Base-by-base conservation (phyloP, 1,140 invertebrate genomes). In the Chelonus insularis region DNA sequence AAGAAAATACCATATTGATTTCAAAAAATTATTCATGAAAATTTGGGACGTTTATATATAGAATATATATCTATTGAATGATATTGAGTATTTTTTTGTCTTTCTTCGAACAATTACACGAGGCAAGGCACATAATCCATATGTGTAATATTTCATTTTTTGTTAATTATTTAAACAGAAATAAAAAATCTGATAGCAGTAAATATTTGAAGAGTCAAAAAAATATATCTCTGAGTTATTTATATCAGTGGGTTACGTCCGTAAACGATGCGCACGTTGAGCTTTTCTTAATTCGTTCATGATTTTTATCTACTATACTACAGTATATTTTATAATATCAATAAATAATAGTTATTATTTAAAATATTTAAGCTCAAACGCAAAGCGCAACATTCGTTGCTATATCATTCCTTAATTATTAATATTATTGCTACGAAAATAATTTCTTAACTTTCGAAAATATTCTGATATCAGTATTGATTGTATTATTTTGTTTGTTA, bases 101-200 rank as follows among this genome's bases (percentile, higher is more conserved):
- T 23, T 20, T 34, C 8, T 54, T 43, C 23, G 6, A 50, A 39
- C n/a, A 45, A 34, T 56, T 34, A 52, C 45, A 50, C 60, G 52
- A 57, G 43, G 52, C 60, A 62, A 62, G 60, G 60, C 60, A 63
- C 61, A 43, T 54, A 60, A 43, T 20, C n/a, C n/a, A n/a, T 50
- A 57, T 41, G 61, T 62, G 51, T 54, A 1, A 21, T 37, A 39
- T 55, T 39, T 55, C 11, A 41, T 41, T 23, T 47, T 43, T 16
- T 57, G n/a, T 23, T 56, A 21, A 9, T 41, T n/a, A 41, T 14
- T 11, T 7, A 20, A 16, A 23, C 36, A 12, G 6, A 56, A 56
- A 56, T 41, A 20, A 8, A 12, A 14, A 37, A 54, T 45, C 34
- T 25, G 7, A 16, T 32, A 52, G n/a, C 14, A 48, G 6, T 57